Base-by-base conservation (phyloP, 2,888 invertebrate genomes). In the Peribatodes rhomboidaria region DNA sequence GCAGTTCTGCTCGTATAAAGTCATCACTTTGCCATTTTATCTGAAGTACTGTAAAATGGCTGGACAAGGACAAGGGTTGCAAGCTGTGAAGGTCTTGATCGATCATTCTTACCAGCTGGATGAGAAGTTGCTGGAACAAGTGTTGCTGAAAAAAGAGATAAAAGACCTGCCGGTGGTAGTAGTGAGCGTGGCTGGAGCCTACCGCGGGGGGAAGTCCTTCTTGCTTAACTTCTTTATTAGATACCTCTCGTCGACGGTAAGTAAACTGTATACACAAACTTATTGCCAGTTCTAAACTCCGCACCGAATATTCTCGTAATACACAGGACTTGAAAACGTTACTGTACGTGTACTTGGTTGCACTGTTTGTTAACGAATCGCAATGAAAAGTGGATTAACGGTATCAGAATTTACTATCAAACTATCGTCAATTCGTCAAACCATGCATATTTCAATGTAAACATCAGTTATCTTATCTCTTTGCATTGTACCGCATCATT, bases 161-260 rank as follows among this genome's bases (percentile, higher is more conserved):
- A 68, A 67, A 22, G 74, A 74, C 14, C 61, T 71, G 47, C 69
- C 73, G 11, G 74, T 74, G 57, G 75, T 70, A 46, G 69, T 78
- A n/a, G 67, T 76, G 27, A 76, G 78, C 70, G 70, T 78, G 33
- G 77, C 77, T 3, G 78, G 78, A 42, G 73, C 75, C 14, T 76
- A 54, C 70, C 75, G 78, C 31, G 69, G 74, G n/a, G 78, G 78
- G 27, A 78, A 78, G 59, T 78, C 78, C 2, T 78, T 78, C 68
- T 58, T 78, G 46, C 70, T 78, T 16, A 72, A 73, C 66, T 77
- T 70, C 67, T 70, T 76, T 52, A 61, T 77, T 35, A 69, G 76
- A 67, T 77, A 77, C 56, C 72, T 78, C 22, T 37, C 61, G 6
- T 62, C 73, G 0, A 20, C 70, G 56, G 76, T 74, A 50, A 70